Percentiles rank a stretch among this genome's conserved stretches.
These are phyloP conservation scores for Celastrina argiolus DNA, from an alignment of 2,888 invertebrate species.

Conservation along the genomic window DNA sequence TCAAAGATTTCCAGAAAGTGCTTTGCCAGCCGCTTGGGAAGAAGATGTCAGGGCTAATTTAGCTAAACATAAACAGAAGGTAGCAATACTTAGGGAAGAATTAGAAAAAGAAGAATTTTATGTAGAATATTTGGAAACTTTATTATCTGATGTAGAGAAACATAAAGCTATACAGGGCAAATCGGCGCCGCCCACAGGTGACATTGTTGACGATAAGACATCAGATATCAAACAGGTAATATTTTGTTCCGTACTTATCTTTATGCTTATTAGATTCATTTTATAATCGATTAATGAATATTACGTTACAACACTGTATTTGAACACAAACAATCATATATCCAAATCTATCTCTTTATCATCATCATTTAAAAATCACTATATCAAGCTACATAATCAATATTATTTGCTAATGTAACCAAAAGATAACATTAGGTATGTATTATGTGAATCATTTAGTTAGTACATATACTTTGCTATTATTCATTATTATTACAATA, in stretches of 20 bases:
- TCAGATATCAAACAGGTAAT: constrained; percentile 70
- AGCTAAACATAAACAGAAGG: constrained; percentile 92
- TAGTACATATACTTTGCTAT: not conserved
- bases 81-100: constrained; percentile 88
- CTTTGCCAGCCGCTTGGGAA: constrained; percentile 94
- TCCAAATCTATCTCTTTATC: constrained; percentile 1
- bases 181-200: constrained; percentile 73
- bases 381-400: not conserved
- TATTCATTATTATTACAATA: not conserved
- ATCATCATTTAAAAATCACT: not conserved
- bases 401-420: not conserved
- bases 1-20: constrained; percentile 93
- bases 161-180: constrained; percentile 79
- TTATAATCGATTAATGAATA: not conserved
- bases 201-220: constrained; percentile 68
- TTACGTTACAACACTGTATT: not conserved
- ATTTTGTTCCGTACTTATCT: constrained; percentile 34
- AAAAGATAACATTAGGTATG: not conserved
- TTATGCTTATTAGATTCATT: constrained; percentile 26
- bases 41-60: constrained; percentile 94
- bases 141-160: constrained; percentile 90
- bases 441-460: not conserved
- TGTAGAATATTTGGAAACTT: constrained; percentile 91
- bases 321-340: not conserved
- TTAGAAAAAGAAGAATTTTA: constrained; percentile 94